A percentile compares a stretch with the other conserved stretches of the same genome.
Conservation (phyloP, 2,113 vertebrate genomes). For the Rhagologus leucostigma region DNA sequence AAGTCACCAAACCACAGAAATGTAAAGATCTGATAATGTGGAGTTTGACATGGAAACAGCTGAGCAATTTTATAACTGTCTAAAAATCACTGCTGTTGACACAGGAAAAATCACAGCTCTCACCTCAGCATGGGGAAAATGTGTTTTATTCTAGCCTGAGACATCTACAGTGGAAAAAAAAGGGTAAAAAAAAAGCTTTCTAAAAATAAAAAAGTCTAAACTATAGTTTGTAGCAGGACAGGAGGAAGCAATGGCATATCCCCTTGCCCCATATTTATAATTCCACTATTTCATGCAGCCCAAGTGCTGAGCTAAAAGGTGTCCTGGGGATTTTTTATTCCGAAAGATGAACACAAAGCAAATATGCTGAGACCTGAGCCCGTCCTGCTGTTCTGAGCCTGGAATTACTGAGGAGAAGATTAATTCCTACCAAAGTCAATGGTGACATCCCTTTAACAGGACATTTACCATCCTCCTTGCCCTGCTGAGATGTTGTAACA, state of each 20-base stretch:
- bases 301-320: neutral
- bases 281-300: neutral
- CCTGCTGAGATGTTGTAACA: neutral
- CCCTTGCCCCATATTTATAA: neutral
- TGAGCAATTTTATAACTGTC: neutral
- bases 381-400: neutral
- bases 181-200: accelerated
- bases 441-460: neutral
- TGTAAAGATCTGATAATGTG: neutral
- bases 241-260: neutral
- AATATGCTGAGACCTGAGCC: neutral
- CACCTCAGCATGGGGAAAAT: neutral
- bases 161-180: neutral
- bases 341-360: neutral
- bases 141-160: neutral
- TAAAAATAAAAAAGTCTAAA: neutral
- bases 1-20: neutral
- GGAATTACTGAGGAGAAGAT: neutral
- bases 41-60: neutral
- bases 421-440: neutral
- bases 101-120: neutral
- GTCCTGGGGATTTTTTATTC: neutral
- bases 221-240: neutral
- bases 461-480: neutral
- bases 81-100: neutral